Evolutionary conservation across 2,888 invertebrate genomes (phyloP).

Genomic region (Polydrusus tereticollis): DNA sequence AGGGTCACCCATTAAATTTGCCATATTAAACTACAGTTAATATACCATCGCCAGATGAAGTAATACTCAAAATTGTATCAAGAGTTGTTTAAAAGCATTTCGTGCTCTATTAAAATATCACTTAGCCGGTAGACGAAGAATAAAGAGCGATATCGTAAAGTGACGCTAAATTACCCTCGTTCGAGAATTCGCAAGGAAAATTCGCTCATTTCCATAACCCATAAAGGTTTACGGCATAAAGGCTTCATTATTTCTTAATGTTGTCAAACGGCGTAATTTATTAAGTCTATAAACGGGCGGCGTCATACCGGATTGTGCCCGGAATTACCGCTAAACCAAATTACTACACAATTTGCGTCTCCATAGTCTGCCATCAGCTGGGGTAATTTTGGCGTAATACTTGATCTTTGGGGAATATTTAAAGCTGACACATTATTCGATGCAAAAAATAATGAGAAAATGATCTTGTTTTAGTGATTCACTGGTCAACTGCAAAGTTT

Average conservation of each 20-base stretch:
- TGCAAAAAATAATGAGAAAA: neutral
- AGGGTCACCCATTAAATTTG: neutral
- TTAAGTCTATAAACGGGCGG: conserved; percentile 51
- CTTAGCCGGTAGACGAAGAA: conserved; percentile 6
- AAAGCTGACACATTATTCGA: neutral
- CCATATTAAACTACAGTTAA: neutral
- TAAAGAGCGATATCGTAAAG: conserved; percentile 16
- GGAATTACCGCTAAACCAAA: conserved; percentile 32
- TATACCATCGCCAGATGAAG: neutral
- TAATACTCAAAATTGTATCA: neutral
- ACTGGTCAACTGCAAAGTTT: too few relatives aligned
- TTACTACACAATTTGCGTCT: conserved; percentile 36
- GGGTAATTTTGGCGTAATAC: conserved; percentile 13
- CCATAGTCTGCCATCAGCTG: conserved; percentile 15
- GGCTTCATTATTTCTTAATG: conserved; percentile 52
- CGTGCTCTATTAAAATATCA: conserved; percentile 17
- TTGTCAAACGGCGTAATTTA: conserved; percentile 53
- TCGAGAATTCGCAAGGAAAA: conserved; percentile 47
- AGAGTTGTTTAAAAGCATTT: conserved; percentile 15
- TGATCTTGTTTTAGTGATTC: too few relatives aligned
- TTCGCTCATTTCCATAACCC: conserved; percentile 56
- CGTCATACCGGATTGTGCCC: conserved; percentile 41
- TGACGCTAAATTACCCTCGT: conserved; percentile 17
- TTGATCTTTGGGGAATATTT: neutral
- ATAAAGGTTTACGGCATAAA: conserved; percentile 55